A percentile compares a stretch with the other conserved stretches of the same genome.
phyloP scores from a whole-genome alignment of 1,140 invertebrate species.

The Hyposmocoma kahamanoa region DNA sequence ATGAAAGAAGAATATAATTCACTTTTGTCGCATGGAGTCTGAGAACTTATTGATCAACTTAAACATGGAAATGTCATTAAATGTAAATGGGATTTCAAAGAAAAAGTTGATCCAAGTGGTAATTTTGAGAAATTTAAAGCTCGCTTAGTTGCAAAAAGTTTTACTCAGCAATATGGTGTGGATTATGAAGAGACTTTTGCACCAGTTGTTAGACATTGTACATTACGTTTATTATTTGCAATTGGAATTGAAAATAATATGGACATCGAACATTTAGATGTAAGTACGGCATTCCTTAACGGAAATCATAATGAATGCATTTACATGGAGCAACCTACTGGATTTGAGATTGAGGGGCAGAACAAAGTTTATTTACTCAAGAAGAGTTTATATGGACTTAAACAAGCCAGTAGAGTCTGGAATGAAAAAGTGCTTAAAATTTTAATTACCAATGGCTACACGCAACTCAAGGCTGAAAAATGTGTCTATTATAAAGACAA shows the following conservation, averaged over 20 bases:
- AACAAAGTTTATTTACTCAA: constrained; percentile 9
- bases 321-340: constrained; percentile 49
- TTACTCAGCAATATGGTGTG: constrained; percentile 31
- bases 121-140: constrained; percentile 40
- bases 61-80: constrained; percentile 20
- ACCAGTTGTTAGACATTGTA: constrained; percentile 29
- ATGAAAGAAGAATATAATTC: constrained; percentile 3
- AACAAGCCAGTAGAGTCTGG: constrained; percentile 8
- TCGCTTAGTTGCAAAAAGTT: constrained; percentile 52
- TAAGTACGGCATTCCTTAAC: constrained; percentile 53
- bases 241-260: constrained; percentile 27
- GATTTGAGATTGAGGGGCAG: constrained; percentile 11
- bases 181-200: constrained; percentile 45
- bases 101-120: constrained; percentile 22
- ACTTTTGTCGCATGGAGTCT: constrained; percentile 10
- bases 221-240: constrained; percentile 34
- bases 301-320: constrained; percentile 49
- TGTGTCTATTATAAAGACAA: constrained; percentile 20
- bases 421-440: constrained; percentile 7
- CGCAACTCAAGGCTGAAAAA: constrained; percentile 15
- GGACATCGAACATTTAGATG: constrained; percentile 39
- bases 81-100: constrained; percentile 37
- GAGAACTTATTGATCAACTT: constrained; percentile 32
- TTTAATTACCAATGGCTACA: constrained; percentile 3
- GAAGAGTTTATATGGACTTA: constrained; percentile 6